A percentile compares a stretch with the other conserved stretches of the same genome.
Conservation (phyloP, 2,888 invertebrate species). For the Agrenia bidenticulata region DNA sequence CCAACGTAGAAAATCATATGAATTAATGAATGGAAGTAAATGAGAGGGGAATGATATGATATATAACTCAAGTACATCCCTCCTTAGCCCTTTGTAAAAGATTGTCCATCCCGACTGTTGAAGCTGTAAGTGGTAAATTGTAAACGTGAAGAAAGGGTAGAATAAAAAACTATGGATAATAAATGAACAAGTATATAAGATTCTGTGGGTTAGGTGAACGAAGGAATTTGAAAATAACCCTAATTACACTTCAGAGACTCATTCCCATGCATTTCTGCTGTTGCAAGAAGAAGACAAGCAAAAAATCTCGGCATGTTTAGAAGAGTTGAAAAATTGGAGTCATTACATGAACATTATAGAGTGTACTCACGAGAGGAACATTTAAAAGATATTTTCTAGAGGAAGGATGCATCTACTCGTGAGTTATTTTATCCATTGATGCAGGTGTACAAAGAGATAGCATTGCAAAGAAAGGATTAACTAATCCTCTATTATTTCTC, state of each 20-base stretch:
- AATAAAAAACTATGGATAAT: background rate
- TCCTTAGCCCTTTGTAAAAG: too few species aligned
- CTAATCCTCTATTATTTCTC: background rate
- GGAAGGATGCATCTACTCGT: background rate
- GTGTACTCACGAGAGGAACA: constrained; percentile 33
- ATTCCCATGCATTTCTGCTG: constrained; percentile 7
- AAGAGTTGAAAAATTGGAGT: constrained; percentile 38
- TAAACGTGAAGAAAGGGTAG: constrained; percentile 5
- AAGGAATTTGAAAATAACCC: constrained; percentile 39
- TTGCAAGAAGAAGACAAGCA: constrained; percentile 6
- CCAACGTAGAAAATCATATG: too few species aligned
- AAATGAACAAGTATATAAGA: too few species aligned
- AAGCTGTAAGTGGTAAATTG: too few species aligned
- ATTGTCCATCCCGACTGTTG: too few species aligned
- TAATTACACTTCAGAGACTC: constrained; percentile 31
- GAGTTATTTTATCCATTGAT: constrained; percentile 6
- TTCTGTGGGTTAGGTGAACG: constrained; percentile 20
- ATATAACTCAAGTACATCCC: too few species aligned
- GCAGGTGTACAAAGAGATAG: background rate
- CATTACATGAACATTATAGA: constrained; percentile 44
- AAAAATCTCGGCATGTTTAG: constrained; percentile 29
- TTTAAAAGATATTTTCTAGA: constrained; percentile 33
- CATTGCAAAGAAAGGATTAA: background rate
- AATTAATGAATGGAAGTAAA: too few species aligned
- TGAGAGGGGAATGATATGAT: too few species aligned